Percentiles rank a stretch among this genome's conserved stretches.
phyloP scores from a whole-genome alignment of 2,797 vertebrate species.

The Microctenopoma steveboyesi region DNA sequence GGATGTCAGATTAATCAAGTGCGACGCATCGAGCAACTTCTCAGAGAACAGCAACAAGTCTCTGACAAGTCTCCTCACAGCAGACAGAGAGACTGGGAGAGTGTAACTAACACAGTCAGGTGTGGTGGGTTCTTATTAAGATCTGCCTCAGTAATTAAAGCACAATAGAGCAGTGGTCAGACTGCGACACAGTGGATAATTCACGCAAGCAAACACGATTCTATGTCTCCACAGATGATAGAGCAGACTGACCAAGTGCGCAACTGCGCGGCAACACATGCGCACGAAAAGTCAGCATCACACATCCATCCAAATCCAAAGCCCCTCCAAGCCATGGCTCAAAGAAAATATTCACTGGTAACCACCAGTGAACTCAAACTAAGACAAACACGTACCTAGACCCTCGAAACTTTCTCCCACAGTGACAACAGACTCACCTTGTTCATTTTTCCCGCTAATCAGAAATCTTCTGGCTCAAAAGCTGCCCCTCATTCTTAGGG shows the following conservation, averaged over 20 bases:
- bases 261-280: conserved; percentile 21
- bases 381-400: neutral
- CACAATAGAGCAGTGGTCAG: neutral
- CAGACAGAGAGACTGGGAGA: neutral
- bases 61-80: neutral
- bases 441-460: conserved; percentile 75
- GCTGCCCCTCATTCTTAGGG: conserved; percentile 60
- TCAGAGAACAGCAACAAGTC: conserved; percentile 17
- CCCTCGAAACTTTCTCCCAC: neutral
- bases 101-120: neutral
- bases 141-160: neutral
- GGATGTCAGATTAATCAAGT: conserved; percentile 48
- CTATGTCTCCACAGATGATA: neutral
- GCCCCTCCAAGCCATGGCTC: neutral
- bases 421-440: conserved; percentile 66
- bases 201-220: neutral
- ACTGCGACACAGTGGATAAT: neutral
- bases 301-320: conserved; percentile 19
- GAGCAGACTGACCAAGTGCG: conserved; percentile 15
- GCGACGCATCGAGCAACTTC: conserved; percentile 29
- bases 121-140: neutral
- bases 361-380: neutral
- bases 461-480: conserved; percentile 43
- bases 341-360: neutral
- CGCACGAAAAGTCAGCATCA: conserved; percentile 38